phyloP scores from a whole-genome alignment of 1,140 invertebrate genomes.

The Mesaphorura yosii region DNA sequence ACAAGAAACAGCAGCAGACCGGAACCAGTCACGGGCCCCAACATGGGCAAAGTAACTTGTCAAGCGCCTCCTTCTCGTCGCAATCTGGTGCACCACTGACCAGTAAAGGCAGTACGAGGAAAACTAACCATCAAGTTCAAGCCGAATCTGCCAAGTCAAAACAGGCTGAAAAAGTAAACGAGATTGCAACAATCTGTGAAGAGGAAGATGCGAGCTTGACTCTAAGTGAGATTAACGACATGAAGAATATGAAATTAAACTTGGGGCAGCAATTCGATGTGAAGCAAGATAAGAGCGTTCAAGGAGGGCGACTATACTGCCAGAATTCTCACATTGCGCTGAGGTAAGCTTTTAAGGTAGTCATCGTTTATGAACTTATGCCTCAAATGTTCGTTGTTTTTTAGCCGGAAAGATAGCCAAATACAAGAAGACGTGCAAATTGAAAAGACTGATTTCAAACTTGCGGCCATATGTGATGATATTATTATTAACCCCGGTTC shows the following conservation, averaged over 20 bases:
- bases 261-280: conserved; percentile 59
- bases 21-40: too few species aligned
- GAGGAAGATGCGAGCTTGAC: conserved; percentile 28
- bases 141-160: too few species aligned
- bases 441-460: conserved; percentile 49
- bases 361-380: neutral
- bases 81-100: too few species aligned
- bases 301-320: conserved; percentile 36
- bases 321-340: conserved; percentile 33
- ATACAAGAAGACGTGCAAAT: conserved; percentile 32
- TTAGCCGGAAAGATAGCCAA: conserved; percentile 37
- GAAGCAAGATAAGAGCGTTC: conserved; percentile 59
- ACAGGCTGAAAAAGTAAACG: too few species aligned
- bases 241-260: conserved; percentile 43
- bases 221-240: conserved; percentile 1
- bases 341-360: conserved; percentile 20
- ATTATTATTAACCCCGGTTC: conserved; percentile 53
- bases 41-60: conserved; percentile 7
- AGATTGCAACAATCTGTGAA: conserved; percentile 28
- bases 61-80: too few species aligned
- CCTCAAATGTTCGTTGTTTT: conserved; percentile 11
- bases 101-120: too few species aligned
- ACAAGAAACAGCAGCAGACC: too few species aligned
- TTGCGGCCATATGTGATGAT: conserved; percentile 45
- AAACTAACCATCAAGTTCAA: too few species aligned